phyloP scores from a whole-genome alignment of 2,888 invertebrate genomes.

The Coleophora deauratella region DNA sequence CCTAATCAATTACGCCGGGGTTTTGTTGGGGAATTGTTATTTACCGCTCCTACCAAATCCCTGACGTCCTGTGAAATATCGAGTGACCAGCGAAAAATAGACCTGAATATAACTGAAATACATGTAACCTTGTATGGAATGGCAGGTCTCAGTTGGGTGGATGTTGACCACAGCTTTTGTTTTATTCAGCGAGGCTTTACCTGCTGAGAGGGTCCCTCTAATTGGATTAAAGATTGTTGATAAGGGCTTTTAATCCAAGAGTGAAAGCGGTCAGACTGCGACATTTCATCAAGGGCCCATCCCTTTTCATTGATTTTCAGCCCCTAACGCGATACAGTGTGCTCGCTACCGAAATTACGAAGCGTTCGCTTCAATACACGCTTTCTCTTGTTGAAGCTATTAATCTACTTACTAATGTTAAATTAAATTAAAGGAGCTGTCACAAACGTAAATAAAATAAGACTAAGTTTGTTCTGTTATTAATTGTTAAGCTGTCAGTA shows the following conservation, averaged over 20 bases:
- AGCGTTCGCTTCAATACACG: neutral
- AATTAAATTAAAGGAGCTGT: constrained; percentile 22
- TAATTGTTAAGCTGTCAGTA: constrained; percentile 21
- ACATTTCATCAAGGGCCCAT: constrained; percentile 56
- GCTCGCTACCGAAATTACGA: neutral
- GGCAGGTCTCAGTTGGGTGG: constrained; percentile 29
- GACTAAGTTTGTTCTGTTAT: constrained; percentile 13
- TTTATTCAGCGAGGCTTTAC: constrained; percentile 56
- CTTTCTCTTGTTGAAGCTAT: constrained; percentile 7
- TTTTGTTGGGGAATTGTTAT: constrained; percentile 52
- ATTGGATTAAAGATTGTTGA: constrained; percentile 68
- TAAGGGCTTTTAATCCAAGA: constrained; percentile 58
- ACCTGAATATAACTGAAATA: too few relatives aligned
- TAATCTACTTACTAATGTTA: constrained; percentile 20
- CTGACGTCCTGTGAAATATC: constrained; percentile 46
- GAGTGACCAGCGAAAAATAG: constrained; percentile 24
- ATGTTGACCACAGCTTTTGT: constrained; percentile 44
- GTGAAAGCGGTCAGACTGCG: constrained; percentile 31
- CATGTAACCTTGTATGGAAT: constrained; percentile 6
- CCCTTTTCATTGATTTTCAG: constrained; percentile 49
- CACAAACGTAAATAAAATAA: constrained; percentile 7
- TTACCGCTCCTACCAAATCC: constrained; percentile 53
- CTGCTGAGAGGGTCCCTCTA: constrained; percentile 55
- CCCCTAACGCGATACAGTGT: constrained; percentile 25
- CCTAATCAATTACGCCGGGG: constrained; percentile 60